These are phyloP conservation scores for Luperina nickerlii DNA, from an alignment of 2,888 invertebrate genomes.

Conservation along the genomic window DNA sequence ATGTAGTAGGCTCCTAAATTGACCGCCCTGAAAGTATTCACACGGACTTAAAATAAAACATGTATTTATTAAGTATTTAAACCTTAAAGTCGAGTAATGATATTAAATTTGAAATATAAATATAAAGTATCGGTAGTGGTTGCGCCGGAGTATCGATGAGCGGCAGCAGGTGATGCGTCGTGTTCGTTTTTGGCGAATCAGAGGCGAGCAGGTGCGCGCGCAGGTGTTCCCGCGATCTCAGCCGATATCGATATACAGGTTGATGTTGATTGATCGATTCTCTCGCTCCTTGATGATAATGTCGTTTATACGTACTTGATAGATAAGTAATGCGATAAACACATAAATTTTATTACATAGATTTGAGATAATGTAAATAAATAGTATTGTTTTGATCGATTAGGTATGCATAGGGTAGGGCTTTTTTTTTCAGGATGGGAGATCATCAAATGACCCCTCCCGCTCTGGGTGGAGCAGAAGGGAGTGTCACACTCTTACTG, in stretches of 20 bases:
- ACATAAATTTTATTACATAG: background rate
- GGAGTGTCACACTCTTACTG: no score
- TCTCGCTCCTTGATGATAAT: constrained; percentile 5
- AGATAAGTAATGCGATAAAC: no score
- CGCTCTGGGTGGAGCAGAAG: no score
- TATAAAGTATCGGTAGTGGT: constrained; percentile 49
- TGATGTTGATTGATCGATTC: constrained; percentile 67
- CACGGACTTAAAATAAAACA: background rate
- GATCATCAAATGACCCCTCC: no score
- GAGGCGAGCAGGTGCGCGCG: constrained; percentile 83
- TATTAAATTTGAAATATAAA: constrained; percentile 39
- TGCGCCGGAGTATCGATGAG: constrained; percentile 67
- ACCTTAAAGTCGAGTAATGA: background rate
- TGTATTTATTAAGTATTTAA: constrained; percentile 2
- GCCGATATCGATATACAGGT: constrained; percentile 82
- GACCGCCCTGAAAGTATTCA: background rate
- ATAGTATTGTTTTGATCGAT: background rate
- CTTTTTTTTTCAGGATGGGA: no score
- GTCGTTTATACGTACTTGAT: background rate
- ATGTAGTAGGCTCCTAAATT: background rate
- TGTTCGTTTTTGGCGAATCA: constrained; percentile 89
- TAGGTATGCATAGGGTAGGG: no score
- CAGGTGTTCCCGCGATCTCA: constrained; percentile 86
- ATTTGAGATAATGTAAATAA: background rate
- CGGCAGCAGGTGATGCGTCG: constrained; percentile 84